A percentile compares a stretch with the other conserved stretches of the same genome.
phyloP scores from a whole-genome alignment of 1,140 invertebrate genomes.

The Cotesia glomerata region DNA sequence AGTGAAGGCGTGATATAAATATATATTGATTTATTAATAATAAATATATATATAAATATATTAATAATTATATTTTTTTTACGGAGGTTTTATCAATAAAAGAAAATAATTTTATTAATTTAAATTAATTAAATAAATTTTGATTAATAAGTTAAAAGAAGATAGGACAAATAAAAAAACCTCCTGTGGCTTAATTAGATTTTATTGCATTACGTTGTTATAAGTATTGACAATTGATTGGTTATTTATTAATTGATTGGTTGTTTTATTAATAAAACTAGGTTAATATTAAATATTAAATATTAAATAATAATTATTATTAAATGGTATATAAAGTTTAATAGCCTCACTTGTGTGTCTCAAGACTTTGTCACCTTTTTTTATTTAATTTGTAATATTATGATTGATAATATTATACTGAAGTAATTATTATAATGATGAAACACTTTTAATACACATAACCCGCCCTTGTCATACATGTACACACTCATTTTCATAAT shows the following conservation, averaged over 20 bases:
- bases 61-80: background rate
- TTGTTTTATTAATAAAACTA: background rate
- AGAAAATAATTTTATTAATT: background rate
- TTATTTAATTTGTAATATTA: no score
- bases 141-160: background rate
- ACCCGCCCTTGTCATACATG: no score
- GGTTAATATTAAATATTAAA: no score
- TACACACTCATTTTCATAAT: no score
- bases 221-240: no score
- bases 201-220: background rate
- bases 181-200: constrained; percentile 20
- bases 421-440: no score
- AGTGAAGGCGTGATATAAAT: constrained; percentile 52
- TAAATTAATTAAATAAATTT: no score
- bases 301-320: no score
- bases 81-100: background rate
- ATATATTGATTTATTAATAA: constrained; percentile 30
- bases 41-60: background rate
- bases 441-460: no score
- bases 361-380: no score
- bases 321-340: background rate
- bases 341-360: background rate
- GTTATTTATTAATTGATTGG: no score
- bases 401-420: no score
- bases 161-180: background rate